Evolutionary conservation across 1,140 invertebrate species (phyloP), one percentile per base, ranked within the genome.

Genomic region (Brachionus manjavacas): DNA sequence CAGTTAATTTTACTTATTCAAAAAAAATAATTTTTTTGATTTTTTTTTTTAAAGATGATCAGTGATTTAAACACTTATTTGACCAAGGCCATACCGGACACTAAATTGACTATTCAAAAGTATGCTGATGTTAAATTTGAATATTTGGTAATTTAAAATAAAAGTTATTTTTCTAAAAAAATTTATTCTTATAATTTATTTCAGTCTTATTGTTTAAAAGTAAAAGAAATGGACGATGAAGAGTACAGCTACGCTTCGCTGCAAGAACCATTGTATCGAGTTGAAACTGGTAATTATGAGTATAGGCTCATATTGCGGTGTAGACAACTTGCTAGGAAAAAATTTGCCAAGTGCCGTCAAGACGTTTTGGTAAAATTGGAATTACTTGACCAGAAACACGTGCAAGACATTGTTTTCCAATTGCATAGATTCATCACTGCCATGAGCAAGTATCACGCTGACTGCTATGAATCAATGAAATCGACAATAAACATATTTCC

Each of bases 251-350:
- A 90, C 88, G 93, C 94, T 41, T 93, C 95, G 0, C 88, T 99
- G n/a, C 95, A 98, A 88, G 97, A 99, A 88, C 96, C 97, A 0
- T 90, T 99, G 14, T 99, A 99, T 89, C 91, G 97, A 52, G 95
- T 99, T 0, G 97, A 99, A 90, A 99, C 97, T 6, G 97, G 97
- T 78, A 99, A 99, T 89, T 99, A 99, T 91, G 97, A 99, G 89
- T 99, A 99, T 88, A 93, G 96, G 92, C 89, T 99, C 76, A 93
- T 99, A 49, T 89, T 99, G 6, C 91, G 96, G 76, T 99, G 97
- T 91, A 92, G 97, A 35, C 96, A 99, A 91, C 94, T 97, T 86
- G 96, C 96, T 0, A 90, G 96, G 84, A 90, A 91, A 0, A 93
- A 93, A 87, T 99, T 99, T 91, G 96, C 96, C 14, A 94, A 95